Evolutionary conservation across 2,888 invertebrate genomes (phyloP).

Genomic region (Netelia melanura): DNA sequence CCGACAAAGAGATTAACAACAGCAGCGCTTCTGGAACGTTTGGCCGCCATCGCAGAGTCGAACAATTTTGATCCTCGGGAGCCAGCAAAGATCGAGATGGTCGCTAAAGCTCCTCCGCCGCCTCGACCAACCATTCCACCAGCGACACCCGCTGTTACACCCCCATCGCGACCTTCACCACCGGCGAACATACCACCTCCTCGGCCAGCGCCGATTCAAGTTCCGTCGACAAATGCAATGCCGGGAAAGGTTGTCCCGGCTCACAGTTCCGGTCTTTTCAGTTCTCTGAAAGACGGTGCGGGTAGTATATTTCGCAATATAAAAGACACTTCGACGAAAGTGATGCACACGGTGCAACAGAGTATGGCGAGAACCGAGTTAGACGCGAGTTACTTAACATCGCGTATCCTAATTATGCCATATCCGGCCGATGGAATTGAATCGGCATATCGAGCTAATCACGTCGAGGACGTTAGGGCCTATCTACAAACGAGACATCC

Average conservation of each 20-base stretch:
- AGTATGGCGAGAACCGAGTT: conserved; percentile 94
- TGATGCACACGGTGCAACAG: conserved; percentile 98
- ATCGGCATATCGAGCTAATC: conserved; percentile 96
- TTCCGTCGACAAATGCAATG: conserved; percentile 74
- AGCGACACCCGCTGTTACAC: conserved; percentile 74
- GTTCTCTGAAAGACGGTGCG: conserved; percentile 96
- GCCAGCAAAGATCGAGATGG: conserved; percentile 88
- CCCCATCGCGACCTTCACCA: conserved; percentile 82
- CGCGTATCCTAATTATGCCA: conserved; percentile 96
- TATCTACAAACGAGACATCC: conserved; percentile 92
- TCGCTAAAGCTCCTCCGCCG: conserved; percentile 74
- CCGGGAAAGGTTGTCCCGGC: conserved; percentile 72
- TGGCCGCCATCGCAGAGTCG: conserved; percentile 95
- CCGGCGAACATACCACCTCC: conserved; percentile 77
- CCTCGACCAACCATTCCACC: conserved; percentile 78
- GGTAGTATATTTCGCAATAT: conserved; percentile 97
- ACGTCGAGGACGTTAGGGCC: conserved; percentile 95
- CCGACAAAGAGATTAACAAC: conserved; percentile 93
- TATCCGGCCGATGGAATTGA: conserved; percentile 97
- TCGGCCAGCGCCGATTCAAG: conserved; percentile 73
- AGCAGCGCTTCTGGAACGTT: conserved; percentile 92
- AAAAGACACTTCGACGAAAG: conserved; percentile 97
- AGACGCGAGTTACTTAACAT: conserved; percentile 97
- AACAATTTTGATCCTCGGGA: conserved; percentile 93
- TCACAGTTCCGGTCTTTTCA: conserved; percentile 88